phyloP scores from a whole-genome alignment of 1,140 invertebrate species.

The Cotesia typhae region DNA sequence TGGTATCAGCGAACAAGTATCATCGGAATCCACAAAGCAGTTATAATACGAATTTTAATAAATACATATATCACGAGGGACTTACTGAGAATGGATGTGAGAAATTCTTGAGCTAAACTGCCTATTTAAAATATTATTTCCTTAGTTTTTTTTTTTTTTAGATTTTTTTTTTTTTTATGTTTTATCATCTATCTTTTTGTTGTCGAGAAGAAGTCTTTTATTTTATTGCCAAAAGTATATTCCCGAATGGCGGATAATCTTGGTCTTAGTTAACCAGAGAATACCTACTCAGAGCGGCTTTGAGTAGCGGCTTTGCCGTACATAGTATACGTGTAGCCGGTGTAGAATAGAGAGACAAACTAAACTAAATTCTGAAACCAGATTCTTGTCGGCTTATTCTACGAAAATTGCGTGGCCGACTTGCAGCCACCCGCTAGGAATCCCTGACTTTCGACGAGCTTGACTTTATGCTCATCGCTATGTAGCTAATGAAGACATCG shows the following conservation, averaged over 20 bases:
- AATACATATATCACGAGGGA: slow-evolving; percentile 32
- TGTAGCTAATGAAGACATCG: slow-evolving; percentile 56
- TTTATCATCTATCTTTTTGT: no score
- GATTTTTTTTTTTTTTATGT: slow-evolving; percentile 7
- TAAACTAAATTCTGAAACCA: not conserved
- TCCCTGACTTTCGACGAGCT: slow-evolving; percentile 36
- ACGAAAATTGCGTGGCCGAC: slow-evolving; percentile 30
- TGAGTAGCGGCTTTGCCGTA: no score
- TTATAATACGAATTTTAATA: slow-evolving; percentile 31
- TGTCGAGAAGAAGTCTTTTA: no score
- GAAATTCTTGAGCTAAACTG: slow-evolving; percentile 24
- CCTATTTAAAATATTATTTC: slow-evolving; percentile 18
- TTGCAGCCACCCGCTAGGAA: slow-evolving; percentile 25
- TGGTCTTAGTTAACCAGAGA: no score
- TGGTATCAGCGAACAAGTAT: not conserved
- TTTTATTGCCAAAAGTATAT: slow-evolving; percentile 21
- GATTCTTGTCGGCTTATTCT: slow-evolving; percentile 26
- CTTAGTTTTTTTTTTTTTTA: not conserved
- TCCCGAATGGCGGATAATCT: slow-evolving; percentile 28
- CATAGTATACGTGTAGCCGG: not conserved
- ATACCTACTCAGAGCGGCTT: no score
- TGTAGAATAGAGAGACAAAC: not conserved
- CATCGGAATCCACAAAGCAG: slow-evolving; percentile 11
- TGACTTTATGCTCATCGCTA: slow-evolving; percentile 35
- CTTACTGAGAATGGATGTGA: slow-evolving; percentile 31